Base-by-base conservation (phyloP, 1,140 invertebrate species). In the Drosophila suzukii region DNA sequence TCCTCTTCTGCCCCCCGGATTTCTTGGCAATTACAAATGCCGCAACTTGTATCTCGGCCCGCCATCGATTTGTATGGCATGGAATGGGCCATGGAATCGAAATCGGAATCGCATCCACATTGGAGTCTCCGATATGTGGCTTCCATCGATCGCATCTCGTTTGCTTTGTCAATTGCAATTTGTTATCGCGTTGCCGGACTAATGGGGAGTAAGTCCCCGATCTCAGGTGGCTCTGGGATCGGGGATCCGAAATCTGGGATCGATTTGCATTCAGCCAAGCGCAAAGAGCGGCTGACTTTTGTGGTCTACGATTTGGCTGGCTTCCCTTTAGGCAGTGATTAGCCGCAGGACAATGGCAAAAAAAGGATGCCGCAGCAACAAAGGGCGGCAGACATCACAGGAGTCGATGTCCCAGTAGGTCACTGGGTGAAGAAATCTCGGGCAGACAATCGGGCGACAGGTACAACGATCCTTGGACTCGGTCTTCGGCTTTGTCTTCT, bases 131-230 rank as follows among this genome's bases (percentile, higher is more conserved):
- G 59, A 61, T 70, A 70, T 70, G 66, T 67, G 62, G 65, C 67
- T 70, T 71, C 67, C 67, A 71, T 70, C 67, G 68, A 72, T 59
- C 55, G 56, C 70, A 61, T 65, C 47, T 46, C 70, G 59, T 62
- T 78, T 76, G 55, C 70, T 80, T 91, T 91, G 90, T 91, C 90
- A 91, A 90, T 90, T 91, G 90, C 90, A 91, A 91, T 91, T 91
- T 91, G 84, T 91, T 91, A 90, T 86, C 81, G 68, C 58, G 66
- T 76, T 71, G 58, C 63, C 49, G 75, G 53, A 63, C 77, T 78
- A 71, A 63, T 53, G 70, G 68, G 70, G 32, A 51, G 51, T 67
- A 63, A 41, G 53, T 65, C 51, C 17, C 50, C 41, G 53, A 44
- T 72, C 75, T 77, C 66, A 72, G 66, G 53, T 62, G 44, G 66